These are phyloP conservation scores for Onthophagus sagittarius DNA, from an alignment of 2,888 invertebrate genomes.

Conservation along the genomic window DNA sequence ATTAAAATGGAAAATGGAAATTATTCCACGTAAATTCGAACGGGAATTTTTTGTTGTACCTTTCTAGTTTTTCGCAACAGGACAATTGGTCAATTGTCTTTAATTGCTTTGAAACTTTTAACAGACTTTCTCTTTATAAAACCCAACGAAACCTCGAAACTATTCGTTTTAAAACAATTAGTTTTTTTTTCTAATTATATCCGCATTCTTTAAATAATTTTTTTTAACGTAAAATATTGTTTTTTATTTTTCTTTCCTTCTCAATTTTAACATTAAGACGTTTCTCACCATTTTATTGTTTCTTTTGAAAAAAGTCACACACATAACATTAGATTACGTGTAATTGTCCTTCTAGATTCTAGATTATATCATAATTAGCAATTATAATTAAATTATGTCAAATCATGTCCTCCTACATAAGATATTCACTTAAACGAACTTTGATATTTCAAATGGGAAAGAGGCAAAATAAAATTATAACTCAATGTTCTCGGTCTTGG, in stretches of 20 bases:
- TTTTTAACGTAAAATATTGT: too few relatives aligned
- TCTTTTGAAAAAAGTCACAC: not conserved
- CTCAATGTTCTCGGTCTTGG: not conserved
- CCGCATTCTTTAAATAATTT: not conserved
- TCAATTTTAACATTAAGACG: too few relatives aligned
- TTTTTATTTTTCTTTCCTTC: too few relatives aligned
- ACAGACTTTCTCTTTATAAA: not conserved
- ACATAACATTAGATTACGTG: not conserved
- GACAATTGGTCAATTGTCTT: not conserved
- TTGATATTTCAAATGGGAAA: not conserved
- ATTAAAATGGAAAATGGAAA: too few relatives aligned
- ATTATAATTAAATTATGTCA: not conserved
- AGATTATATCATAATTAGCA: not conserved
- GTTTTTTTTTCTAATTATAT: not conserved
- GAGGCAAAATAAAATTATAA: not conserved
- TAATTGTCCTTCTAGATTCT: not conserved
- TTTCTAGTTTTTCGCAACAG: not conserved
- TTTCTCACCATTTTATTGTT: not conserved
- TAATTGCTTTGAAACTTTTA: not conserved
- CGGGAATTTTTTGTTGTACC: not conserved
- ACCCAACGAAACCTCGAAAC: not conserved
- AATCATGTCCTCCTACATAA: not conserved
- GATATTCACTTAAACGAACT: too few relatives aligned
- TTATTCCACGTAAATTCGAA: not conserved
- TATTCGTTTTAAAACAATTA: not conserved